phyloP scores from a whole-genome alignment of 2,113 vertebrate genomes.

The Syngnathus scovelli region DNA sequence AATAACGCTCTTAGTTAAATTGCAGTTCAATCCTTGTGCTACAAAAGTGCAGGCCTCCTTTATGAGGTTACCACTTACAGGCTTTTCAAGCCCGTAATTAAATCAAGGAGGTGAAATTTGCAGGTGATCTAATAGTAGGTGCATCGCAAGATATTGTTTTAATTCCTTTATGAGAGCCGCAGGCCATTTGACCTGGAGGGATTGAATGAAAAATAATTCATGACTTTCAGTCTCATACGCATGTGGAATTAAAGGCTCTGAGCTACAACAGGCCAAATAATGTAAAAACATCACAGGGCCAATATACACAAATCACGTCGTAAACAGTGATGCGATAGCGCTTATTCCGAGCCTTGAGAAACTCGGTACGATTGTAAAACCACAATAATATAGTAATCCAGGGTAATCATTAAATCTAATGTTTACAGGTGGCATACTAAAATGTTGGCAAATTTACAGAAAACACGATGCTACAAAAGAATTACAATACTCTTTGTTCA shows the following conservation, averaged over 20 bases:
- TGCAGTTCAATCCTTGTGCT: constrained; percentile 38
- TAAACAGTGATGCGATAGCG: no score
- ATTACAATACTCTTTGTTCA: not conserved
- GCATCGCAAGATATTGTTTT: constrained; percentile 23
- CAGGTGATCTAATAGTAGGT: constrained; percentile 27
- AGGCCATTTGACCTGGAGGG: not conserved
- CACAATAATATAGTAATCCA: no score
- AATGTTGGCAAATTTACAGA: no score
- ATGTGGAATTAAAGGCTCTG: no score
- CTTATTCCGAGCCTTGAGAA: no score
- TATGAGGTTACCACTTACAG: constrained; percentile 36
- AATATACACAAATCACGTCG: no score
- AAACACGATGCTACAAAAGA: not conserved
- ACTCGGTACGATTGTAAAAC: no score
- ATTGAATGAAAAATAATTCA: not conserved
- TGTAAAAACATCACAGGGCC: no score
- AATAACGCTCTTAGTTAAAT: constrained; percentile 54
- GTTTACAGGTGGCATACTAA: no score
- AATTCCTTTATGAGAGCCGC: constrained; percentile 7
- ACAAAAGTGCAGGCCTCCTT: constrained; percentile 35
- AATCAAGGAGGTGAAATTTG: constrained; percentile 33
- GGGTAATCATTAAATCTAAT: no score
- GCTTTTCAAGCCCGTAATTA: constrained; percentile 44
- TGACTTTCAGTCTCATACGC: not conserved
- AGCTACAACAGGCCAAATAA: no score